A percentile compares a stretch with the other conserved stretches of the same genome.
These are phyloP conservation scores for Anaspis maculata DNA, from an alignment of 2,888 invertebrate species.

Conservation along the genomic window DNA sequence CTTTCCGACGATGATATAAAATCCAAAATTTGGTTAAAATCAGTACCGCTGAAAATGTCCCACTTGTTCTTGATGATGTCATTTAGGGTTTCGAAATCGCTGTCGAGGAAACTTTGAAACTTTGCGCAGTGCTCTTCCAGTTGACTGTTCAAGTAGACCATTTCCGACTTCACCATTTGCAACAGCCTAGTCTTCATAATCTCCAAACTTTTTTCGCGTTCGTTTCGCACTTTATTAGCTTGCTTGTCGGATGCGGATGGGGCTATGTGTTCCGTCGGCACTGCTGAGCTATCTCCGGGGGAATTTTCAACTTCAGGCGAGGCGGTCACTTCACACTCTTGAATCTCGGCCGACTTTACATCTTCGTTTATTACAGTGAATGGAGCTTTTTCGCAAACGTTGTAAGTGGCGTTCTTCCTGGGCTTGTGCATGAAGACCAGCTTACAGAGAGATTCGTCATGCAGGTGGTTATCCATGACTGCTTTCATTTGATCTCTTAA, in stretches of 20 bases:
- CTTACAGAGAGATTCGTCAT: no score
- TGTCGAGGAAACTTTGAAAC: conserved; percentile 29
- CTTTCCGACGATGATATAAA: conserved; percentile 10
- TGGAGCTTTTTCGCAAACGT: no score
- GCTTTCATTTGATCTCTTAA: conserved; percentile 21
- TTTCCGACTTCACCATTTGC: conserved; percentile 22
- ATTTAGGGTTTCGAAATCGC: conserved; percentile 31
- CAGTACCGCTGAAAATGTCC: conserved; percentile 25
- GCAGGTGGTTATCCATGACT: no score
- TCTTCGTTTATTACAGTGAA: not conserved
- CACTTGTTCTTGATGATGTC: conserved; percentile 28
- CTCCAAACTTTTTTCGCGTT: no score
- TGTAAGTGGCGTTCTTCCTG: not conserved
- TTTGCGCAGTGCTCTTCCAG: conserved; percentile 28
- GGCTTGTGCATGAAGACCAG: no score
- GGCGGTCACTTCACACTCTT: not conserved
- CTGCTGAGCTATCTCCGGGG: no score
- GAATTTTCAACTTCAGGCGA: no score
- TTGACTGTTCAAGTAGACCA: conserved; percentile 26
- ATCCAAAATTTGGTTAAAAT: conserved; percentile 15
- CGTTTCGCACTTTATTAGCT: no score
- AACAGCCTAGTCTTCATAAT: conserved; percentile 19
- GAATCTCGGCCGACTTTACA: not conserved
- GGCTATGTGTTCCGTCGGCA: no score
- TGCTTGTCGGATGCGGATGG: no score